Evolutionary conservation across 2,113 vertebrate species (phyloP), one percentile per base, ranked within the genome.

Genomic region (Dermatemys mawii): DNA sequence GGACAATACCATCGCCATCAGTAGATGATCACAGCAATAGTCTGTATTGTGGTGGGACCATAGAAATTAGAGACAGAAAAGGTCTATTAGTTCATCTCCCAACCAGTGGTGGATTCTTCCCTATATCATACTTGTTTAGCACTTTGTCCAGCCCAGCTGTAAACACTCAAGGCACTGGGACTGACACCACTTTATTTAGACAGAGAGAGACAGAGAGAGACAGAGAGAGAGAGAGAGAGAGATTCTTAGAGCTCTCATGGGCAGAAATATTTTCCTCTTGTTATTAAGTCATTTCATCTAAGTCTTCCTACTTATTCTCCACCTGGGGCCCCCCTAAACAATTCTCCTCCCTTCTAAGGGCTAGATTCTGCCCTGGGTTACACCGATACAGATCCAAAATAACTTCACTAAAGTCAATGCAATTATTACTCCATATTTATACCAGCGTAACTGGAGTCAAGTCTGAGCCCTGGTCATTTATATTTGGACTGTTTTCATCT

Each of bases 391-490:
- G 41, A 81, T 24, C 27, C 79, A 88, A 78, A 75, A 11, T 14
- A 57, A 76, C 21, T 5, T 21, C 49, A 53, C 8, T 60, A 12
- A 78, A 63, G 4, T 3, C 32, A 2, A 57, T 41, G 87, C 90
- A 92, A 50, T 86, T 67, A 50, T 86, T 67, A 46, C 82, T 83
- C 53, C 27, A 60, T 41, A 48, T 83, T 83, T 60, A 21, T 38
- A n/a, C 63, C 79, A 81, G 16, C 78, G 2, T 38, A 44, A 80
- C 44, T 35, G 13, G 38, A 70, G 78, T 55, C 82, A 90, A 88
- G 86, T 88, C 57, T 4, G 91, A 73, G 90, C 86, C 95, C 84
- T 87, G 44, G 85, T 84, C 80, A 87, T 46, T 27, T 84, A 81
- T 54, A 49, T 94, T 75, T 21, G 81, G 90, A 50, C 83, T 86